Conservation (phyloP, 2,888 invertebrate genomes). For the Tethea ocularis region DNA sequence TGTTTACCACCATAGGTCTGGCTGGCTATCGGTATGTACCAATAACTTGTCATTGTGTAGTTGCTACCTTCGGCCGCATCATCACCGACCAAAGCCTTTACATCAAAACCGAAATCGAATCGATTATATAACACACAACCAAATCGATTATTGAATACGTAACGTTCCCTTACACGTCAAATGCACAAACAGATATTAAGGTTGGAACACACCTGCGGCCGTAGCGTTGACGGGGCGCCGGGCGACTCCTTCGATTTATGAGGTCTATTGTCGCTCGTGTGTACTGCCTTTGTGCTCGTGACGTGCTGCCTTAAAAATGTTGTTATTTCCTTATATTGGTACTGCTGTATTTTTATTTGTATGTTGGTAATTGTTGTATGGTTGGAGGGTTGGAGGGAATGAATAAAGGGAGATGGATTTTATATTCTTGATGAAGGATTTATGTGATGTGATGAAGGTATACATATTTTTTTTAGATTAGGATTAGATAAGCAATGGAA, state of each 20-base stretch:
- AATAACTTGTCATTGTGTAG: too few relatives aligned
- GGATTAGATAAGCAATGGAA: too few relatives aligned
- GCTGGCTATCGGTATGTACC: too few relatives aligned
- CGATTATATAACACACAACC: not conserved
- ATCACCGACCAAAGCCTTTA: too few relatives aligned
- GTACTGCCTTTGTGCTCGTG: constrained; percentile 27
- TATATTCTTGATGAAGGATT: too few relatives aligned
- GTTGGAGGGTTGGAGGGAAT: too few relatives aligned
- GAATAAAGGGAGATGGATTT: too few relatives aligned
- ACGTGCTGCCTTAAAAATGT: constrained; percentile 13
- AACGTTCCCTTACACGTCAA: not conserved
- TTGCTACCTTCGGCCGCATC: too few relatives aligned
- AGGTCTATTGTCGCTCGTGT: constrained; percentile 29
- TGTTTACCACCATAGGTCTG: too few relatives aligned
- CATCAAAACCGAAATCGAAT: not conserved
- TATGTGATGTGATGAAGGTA: too few relatives aligned
- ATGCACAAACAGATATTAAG: constrained; percentile 8
- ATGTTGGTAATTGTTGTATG: too few relatives aligned
- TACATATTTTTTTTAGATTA: too few relatives aligned
- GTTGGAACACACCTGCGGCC: constrained; percentile 29
- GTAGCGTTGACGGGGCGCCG: constrained; percentile 27
- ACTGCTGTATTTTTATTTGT: not conserved
- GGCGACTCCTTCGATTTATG: constrained; percentile 26
- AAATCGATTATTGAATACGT: not conserved
- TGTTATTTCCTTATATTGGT: not conserved